Base-by-base conservation (phyloP, 2,797 vertebrate genomes). In the Etheostoma nigrum region DNA sequence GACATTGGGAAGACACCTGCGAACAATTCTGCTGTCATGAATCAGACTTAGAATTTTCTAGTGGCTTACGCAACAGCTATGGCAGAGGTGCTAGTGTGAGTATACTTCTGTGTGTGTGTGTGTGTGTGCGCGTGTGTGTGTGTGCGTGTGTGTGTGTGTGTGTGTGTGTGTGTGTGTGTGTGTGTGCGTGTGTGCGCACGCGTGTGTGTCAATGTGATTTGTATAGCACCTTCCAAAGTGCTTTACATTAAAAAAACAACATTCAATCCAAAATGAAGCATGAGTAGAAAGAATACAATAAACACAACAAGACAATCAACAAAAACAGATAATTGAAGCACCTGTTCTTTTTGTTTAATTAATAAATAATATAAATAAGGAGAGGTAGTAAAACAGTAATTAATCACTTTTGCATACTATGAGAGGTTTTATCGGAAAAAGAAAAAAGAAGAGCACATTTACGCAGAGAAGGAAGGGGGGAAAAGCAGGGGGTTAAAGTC, bases 341-440 rank as follows among this genome's bases (percentile, higher is more conserved):
- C 94, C 95, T 96, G 96, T 95, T 95, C 87, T 96, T 95, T 96
- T 95, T 95, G 93, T 95, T 95, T 96, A 95, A 95, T 95, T 97
- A 96, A 96, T 96, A 95, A 96, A 97, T 96, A 95, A 96, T 97
- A 96, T 95, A 96, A 96, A 96, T 94, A 94, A 93, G 93, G 95
- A 90, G 90, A 96, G 95, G 94, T 86, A 93, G 88, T 96, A 97
- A 97, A 96, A 87, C 92, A 92, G 94, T 95, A 97, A 97, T 97
- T 96, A 97, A 97, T 95, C 83, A 53, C 89, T 93, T 95, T 93
- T 93, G 91, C 95, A 95, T 95, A 95, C 94, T 87, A 94, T 94
- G 91, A 95, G 92, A 93, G 85, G 93, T 95, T 86, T 88, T 62
- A 86, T 82, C 44, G 5, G 5, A 6, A 61, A 81, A 71, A 80